Percentiles rank a stretch among this genome's conserved stretches.
These are phyloP conservation scores for Caenorhabditis latens DNA, from an alignment of 1,140 invertebrate species.

Conservation along the genomic window DNA sequence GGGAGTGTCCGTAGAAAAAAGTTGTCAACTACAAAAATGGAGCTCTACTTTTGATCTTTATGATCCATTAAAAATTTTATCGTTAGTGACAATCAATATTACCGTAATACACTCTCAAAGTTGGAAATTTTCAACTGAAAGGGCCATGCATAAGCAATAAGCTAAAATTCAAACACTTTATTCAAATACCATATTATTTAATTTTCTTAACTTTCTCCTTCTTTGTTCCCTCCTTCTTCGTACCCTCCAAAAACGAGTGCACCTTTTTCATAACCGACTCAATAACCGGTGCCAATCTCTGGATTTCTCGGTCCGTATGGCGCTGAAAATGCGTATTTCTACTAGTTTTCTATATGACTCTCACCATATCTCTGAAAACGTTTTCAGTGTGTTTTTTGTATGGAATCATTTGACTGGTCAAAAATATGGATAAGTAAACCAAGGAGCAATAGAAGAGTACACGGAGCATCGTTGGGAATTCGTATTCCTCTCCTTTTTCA, in stretches of 20 bases:
- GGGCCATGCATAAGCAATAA: too few relatives aligned
- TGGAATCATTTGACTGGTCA: slow-evolving; percentile 1
- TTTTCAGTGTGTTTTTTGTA: too few relatives aligned
- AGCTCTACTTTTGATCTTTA: too few relatives aligned
- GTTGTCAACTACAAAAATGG: too few relatives aligned
- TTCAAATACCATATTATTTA: too few relatives aligned
- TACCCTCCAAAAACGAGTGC: neutral
- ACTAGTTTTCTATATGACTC: neutral
- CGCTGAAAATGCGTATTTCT: neutral
- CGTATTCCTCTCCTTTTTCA: neutral
- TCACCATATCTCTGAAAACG: neutral
- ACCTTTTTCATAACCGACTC: slow-evolving; percentile 37
- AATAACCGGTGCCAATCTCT: slow-evolving; percentile 5
- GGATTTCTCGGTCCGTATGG: slow-evolving; percentile 10
- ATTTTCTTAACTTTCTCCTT: neutral
- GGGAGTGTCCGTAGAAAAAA: too few relatives aligned
- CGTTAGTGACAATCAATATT: too few relatives aligned
- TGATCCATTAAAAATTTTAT: too few relatives aligned
- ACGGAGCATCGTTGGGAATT: slow-evolving; percentile 30
- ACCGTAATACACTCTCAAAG: too few relatives aligned
- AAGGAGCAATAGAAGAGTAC: slow-evolving; percentile 19
- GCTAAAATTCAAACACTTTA: too few relatives aligned
- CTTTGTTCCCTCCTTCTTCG: neutral
- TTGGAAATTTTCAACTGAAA: too few relatives aligned
- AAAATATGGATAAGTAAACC: neutral